Evolutionary conservation across 2,113 vertebrate species (phyloP), one percentile per base, ranked within the genome.

Genomic region (Myiozetetes cayanensis): DNA sequence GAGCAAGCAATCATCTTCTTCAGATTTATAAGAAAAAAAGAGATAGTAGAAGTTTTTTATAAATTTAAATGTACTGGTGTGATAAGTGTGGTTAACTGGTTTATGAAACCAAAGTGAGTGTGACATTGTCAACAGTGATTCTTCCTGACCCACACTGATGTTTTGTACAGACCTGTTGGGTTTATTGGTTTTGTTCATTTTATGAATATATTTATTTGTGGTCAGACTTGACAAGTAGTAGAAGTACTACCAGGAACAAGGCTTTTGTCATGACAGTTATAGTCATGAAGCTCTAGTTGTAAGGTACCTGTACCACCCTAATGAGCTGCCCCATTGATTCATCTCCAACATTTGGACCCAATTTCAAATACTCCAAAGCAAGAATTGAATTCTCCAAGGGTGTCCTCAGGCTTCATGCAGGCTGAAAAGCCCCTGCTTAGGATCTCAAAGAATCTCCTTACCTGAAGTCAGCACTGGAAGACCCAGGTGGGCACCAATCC

Each of bases 331-430:
- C 27, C 22, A 49, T 11, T 1, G 6, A 30, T 76, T 28, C 1
- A n/a, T 33, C 11, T 73, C 33, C 4, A 3, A 1, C 0, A 2
- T 66, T 33, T 70, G 50, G 50, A 67, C 31, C 18, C 4, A 23
- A 6, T 44, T 92, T 67, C 81, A 67, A 67, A n/a, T 13, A 37
- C 4, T 31, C 4, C 44, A 52, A 33, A 50, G 23, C 22, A 84
- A 55, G 50, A 83, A 56, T 39, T 78, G 50, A 83, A 56, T 39
- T 78, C 18, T 79, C 12, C 4, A 3, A 24, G 10, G 9, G 10
- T 70, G 16, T 87, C 15, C 28, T 70, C 8, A 14, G 43, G 23
- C 25, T 91, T 22, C 41, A 62, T 37, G 15, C 33, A 79, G 15
- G 47, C 27, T 90, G 44, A 12, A 72, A 55, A 79, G 9, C 10